A percentile compares a stretch with the other conserved stretches of the same genome.
These are phyloP conservation scores for Girardinichthys multiradiatus DNA, from an alignment of 2,113 vertebrate species.

Conservation along the genomic window DNA sequence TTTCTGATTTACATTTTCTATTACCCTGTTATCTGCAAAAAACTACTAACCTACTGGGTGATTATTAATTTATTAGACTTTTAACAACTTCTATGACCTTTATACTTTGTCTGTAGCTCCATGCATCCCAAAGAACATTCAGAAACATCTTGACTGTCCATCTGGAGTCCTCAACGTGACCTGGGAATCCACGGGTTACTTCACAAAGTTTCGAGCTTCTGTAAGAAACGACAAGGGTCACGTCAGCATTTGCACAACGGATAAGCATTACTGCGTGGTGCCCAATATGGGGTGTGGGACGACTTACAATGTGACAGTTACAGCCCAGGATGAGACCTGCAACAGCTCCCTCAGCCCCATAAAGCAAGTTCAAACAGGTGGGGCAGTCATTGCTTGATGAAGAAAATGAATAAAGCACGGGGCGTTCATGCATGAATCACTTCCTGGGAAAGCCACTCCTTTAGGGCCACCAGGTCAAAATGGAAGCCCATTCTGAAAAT, in stretches of 20 bases:
- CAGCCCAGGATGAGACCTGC: slow-evolving; percentile 68
- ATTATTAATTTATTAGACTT: neutral
- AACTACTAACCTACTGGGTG: neutral
- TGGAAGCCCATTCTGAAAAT: too few species aligned
- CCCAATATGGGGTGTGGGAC: slow-evolving; percentile 63
- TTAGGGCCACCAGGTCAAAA: neutral
- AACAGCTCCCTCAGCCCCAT: slow-evolving; percentile 71
- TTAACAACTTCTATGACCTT: neutral
- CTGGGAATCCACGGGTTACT: slow-evolving; percentile 68
- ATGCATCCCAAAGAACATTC: slow-evolving; percentile 71
- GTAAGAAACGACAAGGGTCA: slow-evolving; percentile 53
- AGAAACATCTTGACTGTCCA: slow-evolving; percentile 64
- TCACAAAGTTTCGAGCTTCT: slow-evolving; percentile 48
- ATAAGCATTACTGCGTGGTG: slow-evolving; percentile 48
- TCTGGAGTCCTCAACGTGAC: slow-evolving; percentile 73
- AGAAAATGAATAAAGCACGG: too few species aligned
- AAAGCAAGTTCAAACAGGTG: slow-evolving; percentile 63
- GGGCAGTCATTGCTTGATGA: neutral
- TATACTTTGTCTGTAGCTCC: slow-evolving; percentile 67
- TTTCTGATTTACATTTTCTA: too few species aligned
- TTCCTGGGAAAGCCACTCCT: too few species aligned
- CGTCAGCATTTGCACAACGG: slow-evolving; percentile 23
- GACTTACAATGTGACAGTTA: slow-evolving; percentile 67
- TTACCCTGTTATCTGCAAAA: neutral
- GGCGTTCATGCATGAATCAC: too few species aligned